Evolutionary conservation across 2,113 vertebrate species (phyloP).

Genomic region (Pristiophorus japonicus): DNA sequence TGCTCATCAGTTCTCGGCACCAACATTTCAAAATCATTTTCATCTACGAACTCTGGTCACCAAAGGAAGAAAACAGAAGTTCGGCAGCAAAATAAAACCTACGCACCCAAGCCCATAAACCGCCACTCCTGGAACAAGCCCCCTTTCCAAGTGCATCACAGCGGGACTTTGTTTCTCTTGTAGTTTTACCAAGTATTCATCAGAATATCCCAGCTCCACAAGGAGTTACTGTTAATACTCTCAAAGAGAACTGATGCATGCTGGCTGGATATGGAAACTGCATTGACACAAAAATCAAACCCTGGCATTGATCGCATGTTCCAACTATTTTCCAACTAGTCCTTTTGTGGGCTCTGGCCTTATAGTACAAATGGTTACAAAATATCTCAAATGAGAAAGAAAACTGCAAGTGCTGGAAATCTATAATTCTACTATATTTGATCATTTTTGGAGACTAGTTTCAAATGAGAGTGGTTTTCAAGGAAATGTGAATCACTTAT

Average conservation of each 20-base stretch:
- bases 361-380: neutral
- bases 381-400: neutral
- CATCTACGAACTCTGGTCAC: neutral
- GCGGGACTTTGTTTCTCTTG: neutral
- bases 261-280: neutral
- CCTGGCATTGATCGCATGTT: neutral
- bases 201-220: neutral
- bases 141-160: neutral
- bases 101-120: neutral
- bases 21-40: slow-evolving; percentile 14
- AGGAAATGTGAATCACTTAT: neutral
- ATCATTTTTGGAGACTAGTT: neutral
- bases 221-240: neutral
- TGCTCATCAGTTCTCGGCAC: neutral
- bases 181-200: neutral
- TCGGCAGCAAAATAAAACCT: neutral
- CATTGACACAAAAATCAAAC: neutral
- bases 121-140: too few relatives aligned
- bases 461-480: neutral
- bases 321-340: neutral
- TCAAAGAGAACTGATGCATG: slow-evolving; percentile 1
- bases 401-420: neutral
- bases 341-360: neutral
- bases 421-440: neutral
- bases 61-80: neutral